A percentile compares a stretch with the other conserved stretches of the same genome.
Conservation (phyloP, 2,113 vertebrate genomes). For the Gobius niger region DNA sequence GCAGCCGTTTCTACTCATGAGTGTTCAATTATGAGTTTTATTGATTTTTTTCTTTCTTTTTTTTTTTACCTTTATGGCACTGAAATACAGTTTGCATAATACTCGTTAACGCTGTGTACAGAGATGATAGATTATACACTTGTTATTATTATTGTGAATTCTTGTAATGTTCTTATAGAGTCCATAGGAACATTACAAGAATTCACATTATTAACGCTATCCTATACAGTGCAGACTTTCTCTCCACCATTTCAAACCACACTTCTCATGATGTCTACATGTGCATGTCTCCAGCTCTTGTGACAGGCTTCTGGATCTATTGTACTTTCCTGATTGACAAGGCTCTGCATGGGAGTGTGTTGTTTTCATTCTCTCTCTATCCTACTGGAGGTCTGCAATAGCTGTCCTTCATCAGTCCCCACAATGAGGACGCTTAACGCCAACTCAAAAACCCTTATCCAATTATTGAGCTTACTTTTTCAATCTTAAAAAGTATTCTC, state of each 20-base stretch:
- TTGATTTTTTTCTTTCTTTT: no score
- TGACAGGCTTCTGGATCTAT: conserved; percentile 48
- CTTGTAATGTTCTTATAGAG: background rate
- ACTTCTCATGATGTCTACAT: conserved; percentile 15
- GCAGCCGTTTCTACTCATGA: no score
- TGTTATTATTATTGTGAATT: background rate
- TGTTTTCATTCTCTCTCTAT: conserved; percentile 61
- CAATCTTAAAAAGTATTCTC: conserved; percentile 32
- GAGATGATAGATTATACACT: no score
- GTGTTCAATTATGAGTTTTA: no score
- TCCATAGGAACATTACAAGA: background rate
- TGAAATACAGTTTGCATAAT: no score
- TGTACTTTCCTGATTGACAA: conserved; percentile 69
- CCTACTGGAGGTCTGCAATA: conserved; percentile 58
- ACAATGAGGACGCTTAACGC: conserved; percentile 72
- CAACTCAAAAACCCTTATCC: conserved; percentile 29
- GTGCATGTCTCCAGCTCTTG: conserved; percentile 2
- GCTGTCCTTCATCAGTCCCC: conserved; percentile 60
- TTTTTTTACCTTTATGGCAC: no score
- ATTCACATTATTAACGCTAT: background rate
- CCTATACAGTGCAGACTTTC: background rate
- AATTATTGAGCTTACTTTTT: conserved; percentile 36
- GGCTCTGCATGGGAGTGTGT: conserved; percentile 29
- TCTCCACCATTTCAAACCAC: conserved; percentile 16
- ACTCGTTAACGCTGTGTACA: no score